phyloP scores from a whole-genome alignment of 2,797 vertebrate genomes.

The Dendrocincla tyrannina region DNA sequence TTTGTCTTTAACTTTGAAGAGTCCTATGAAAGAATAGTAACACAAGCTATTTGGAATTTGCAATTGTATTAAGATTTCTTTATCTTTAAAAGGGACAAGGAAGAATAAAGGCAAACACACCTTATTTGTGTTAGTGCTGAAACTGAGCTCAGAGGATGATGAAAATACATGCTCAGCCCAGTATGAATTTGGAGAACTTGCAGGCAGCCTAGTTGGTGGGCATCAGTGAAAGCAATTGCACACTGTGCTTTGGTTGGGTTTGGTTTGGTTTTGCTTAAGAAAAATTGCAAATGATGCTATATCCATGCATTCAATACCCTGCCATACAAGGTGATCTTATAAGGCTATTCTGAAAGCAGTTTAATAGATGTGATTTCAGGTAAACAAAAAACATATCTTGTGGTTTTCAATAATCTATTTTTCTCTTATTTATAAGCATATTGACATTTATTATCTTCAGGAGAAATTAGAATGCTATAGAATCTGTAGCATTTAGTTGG shows the following conservation, averaged over 20 bases:
- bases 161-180: background rate
- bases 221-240: background rate
- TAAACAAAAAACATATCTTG: background rate
- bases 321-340: background rate
- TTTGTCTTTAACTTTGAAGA: background rate
- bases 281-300: background rate
- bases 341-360: background rate
- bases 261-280: conserved; percentile 7
- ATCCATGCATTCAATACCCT: background rate
- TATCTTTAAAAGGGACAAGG: background rate
- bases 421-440: background rate
- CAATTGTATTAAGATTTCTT: background rate
- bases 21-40: background rate
- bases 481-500: background rate
- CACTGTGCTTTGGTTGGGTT: background rate
- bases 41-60: background rate
- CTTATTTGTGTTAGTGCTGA: conserved; percentile 5
- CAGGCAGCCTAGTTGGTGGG: conserved; percentile 34
- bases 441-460: background rate
- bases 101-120: background rate
- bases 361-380: background rate
- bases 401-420: background rate
- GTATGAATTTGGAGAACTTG: background rate
- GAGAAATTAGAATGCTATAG: background rate
- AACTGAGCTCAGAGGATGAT: background rate